phyloP scores from a whole-genome alignment of 2,888 invertebrate species.

The Idaea biselata region DNA sequence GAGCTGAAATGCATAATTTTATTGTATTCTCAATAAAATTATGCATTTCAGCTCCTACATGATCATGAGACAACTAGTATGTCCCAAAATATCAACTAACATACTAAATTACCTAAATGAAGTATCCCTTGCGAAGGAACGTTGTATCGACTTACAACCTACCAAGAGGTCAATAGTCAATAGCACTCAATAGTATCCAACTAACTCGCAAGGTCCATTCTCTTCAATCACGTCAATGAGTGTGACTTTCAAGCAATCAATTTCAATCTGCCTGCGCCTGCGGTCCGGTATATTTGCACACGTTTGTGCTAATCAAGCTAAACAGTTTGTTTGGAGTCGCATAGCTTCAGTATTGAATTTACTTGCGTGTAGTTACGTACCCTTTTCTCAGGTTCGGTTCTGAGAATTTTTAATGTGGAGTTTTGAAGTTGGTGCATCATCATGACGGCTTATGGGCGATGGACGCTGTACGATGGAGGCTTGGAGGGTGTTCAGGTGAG shows the following conservation, averaged over 20 bases:
- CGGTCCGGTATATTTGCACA: constrained; percentile 64
- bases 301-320: constrained; percentile 76
- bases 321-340: constrained; percentile 65
- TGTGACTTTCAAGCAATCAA: constrained; percentile 64
- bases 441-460: constrained; percentile 64
- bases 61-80: no score
- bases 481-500: constrained; percentile 67
- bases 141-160: background rate
- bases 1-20: no score
- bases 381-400: constrained; percentile 15
- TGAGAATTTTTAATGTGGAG: constrained; percentile 20
- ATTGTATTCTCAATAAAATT: no score
- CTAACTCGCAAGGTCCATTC: constrained; percentile 58
- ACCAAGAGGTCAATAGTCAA: constrained; percentile 14
- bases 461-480: constrained; percentile 63
- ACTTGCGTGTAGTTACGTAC: constrained; percentile 35
- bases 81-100: no score
- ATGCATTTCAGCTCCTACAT: no score
- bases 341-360: constrained; percentile 48
- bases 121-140: background rate
- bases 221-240: constrained; percentile 70
- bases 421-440: constrained; percentile 26
- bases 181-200: constrained; percentile 33
- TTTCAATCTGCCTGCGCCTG: constrained; percentile 53
- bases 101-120: no score